Evolutionary conservation across 2,113 vertebrate species (phyloP), one percentile per base, ranked within the genome.

Genomic region (Engraulis encrasicolus): DNA sequence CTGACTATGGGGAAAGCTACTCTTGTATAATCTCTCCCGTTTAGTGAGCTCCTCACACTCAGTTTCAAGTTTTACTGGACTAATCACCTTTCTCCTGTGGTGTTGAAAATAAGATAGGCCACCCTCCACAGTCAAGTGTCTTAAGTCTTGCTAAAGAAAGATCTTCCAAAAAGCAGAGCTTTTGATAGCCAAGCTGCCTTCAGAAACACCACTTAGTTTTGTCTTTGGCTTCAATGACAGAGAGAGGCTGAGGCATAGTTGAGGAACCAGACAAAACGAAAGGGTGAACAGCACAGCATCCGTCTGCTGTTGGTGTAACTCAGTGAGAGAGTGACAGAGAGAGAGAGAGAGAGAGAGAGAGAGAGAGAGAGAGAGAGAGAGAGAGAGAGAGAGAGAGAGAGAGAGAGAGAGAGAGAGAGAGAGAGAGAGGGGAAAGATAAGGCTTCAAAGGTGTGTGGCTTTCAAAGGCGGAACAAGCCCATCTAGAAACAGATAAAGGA

Each of bases 401-500:
- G 40, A 45, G 3, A 3, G 40, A 9, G 9, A 9, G 40, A 45
- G 40, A 45, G 40, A 45, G n/a, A 45, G 40, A 45, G 40, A 45
- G 40, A 45, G 40, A n/a, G 40, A 45, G 40, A 45, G 40, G 78
- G 34, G 50, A 58, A 71, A 9, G 40, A 45, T 45, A 45, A 9
- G 40, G 3, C 40, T 45, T 45, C 40, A 45, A 45, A 45, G 4
- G 9, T 45, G 40, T 45, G 40, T 9, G 40, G 45, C 27, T 81
- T 20, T 85, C 78, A 82, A 54, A 71, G 83, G 87, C 81, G 48
- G 40, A 71, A 23, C 83, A 79, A 87, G 66, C 58, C 81, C 27
- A 78, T 78, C 54, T 74, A 71, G 77, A 83, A 84, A 54, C 78
- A 83, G 79, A 78, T 66, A 78, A 84, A 83, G 88, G 87, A 89